Evolutionary conservation across 2,113 vertebrate species (phyloP).

Genomic region (Brachypteracias leptosomus): DNA sequence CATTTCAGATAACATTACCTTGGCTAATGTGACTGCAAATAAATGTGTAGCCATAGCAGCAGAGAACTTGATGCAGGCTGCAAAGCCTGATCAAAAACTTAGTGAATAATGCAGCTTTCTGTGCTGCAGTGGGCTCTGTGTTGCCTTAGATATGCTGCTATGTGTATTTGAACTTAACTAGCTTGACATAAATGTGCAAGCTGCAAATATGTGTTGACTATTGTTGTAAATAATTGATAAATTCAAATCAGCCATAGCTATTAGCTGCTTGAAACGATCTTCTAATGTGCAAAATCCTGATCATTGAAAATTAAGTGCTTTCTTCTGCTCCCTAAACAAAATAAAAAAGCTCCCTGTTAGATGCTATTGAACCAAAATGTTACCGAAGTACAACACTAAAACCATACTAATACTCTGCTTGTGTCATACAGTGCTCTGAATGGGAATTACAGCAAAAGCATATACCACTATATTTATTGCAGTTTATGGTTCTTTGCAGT

Average conservation of each 20-base stretch:
- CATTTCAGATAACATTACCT: neutral
- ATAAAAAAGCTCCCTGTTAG: neutral
- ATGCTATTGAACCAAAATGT: neutral
- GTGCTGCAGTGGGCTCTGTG: neutral
- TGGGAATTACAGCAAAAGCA: neutral
- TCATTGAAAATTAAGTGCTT: constrained; percentile 31
- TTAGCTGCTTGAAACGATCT: constrained; percentile 51
- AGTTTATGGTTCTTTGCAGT: neutral
- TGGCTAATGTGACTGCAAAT: constrained; percentile 20
- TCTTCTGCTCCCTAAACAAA: constrained; percentile 21
- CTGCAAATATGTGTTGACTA: neutral
- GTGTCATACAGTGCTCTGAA: neutral
- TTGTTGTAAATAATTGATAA: constrained; percentile 25
- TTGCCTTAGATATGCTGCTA: neutral
- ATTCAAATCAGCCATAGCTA: constrained; percentile 27
- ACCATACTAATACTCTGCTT: neutral
- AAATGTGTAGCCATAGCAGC: constrained; percentile 22
- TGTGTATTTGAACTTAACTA: neutral
- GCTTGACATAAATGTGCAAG: neutral
- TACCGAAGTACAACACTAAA: neutral
- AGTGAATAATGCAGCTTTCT: constrained; percentile 31
- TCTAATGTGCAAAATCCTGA: constrained; percentile 46
- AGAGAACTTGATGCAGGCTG: constrained; percentile 5
- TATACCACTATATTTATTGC: neutral
- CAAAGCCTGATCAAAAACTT: constrained; percentile 9